phyloP scores from a whole-genome alignment of 2,888 invertebrate genomes.

The Mesochorus sp. region DNA sequence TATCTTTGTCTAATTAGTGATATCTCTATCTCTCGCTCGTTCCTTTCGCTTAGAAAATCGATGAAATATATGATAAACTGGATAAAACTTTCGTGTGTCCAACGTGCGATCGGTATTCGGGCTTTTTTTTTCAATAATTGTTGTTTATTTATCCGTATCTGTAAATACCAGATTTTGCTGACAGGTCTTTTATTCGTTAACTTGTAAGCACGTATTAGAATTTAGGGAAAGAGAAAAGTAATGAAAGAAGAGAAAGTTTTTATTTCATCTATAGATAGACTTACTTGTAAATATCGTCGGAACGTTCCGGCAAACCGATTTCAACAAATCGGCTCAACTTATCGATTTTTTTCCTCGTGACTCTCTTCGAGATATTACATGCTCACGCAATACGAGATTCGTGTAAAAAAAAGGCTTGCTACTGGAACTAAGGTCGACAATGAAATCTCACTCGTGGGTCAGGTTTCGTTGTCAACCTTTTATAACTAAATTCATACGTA shows the following conservation, averaged over 20 bases:
- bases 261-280: conserved; percentile 55
- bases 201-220: conserved; percentile 52
- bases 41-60: background rate
- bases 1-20: too few relatives aligned
- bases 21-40: conserved; percentile 3
- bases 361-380: background rate
- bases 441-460: conserved; percentile 4
- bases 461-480: conserved; percentile 17
- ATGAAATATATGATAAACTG: conserved; percentile 4
- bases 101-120: conserved; percentile 14
- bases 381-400: background rate
- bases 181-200: conserved; percentile 63
- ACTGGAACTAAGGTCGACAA: conserved; percentile 1
- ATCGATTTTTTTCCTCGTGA: conserved; percentile 21
- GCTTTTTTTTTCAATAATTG: conserved; percentile 39
- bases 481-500: background rate
- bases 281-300: conserved; percentile 60
- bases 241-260: conserved; percentile 31
- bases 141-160: conserved; percentile 66
- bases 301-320: background rate
- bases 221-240: conserved; percentile 26
- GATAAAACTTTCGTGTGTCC: conserved; percentile 4
- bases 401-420: background rate
- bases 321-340: conserved; percentile 12
- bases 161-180: conserved; percentile 64